These are phyloP conservation scores for Anthoscopus minutus DNA, from an alignment of 2,113 vertebrate genomes.

Conservation along the genomic window DNA sequence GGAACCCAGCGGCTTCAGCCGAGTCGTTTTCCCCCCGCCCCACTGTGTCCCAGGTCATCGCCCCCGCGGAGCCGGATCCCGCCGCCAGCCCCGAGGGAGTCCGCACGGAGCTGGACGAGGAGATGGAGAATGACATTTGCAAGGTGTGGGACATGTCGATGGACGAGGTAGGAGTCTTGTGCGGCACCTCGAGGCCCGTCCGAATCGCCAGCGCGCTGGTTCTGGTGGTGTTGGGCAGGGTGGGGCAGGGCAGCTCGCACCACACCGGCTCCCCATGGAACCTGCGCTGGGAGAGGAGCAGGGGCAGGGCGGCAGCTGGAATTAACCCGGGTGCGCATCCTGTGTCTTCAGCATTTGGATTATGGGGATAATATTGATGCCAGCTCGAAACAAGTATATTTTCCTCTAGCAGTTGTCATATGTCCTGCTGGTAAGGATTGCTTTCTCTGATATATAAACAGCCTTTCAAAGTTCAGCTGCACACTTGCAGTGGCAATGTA, in stretches of 20 bases:
- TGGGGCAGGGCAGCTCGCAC: background rate
- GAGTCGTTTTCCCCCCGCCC: background rate
- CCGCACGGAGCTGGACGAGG: conserved; percentile 78
- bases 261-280: fast-evolving
- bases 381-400: fast-evolving
- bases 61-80: conserved; percentile 62
- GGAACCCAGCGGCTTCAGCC: background rate
- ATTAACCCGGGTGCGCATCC: too few species aligned
- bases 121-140: conserved; percentile 90
- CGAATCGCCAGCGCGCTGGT: fast-evolving
- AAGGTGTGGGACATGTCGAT: conserved; percentile 99
- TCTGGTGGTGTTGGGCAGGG: fast-evolving
- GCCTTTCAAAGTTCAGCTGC: background rate
- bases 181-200: background rate
- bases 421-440: background rate
- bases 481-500: background rate
- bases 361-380: background rate
- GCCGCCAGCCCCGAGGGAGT: conserved; percentile 24
- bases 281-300: fast-evolving
- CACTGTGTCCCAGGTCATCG: conserved; percentile 72
- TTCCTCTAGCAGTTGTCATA: background rate
- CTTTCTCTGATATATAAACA: background rate
- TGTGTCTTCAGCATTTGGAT: background rate
- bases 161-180: conserved; percentile 78
- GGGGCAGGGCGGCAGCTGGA: background rate